These are phyloP conservation scores for Pristiophorus japonicus DNA, from an alignment of 2,113 vertebrate species.

Conservation along the genomic window DNA sequence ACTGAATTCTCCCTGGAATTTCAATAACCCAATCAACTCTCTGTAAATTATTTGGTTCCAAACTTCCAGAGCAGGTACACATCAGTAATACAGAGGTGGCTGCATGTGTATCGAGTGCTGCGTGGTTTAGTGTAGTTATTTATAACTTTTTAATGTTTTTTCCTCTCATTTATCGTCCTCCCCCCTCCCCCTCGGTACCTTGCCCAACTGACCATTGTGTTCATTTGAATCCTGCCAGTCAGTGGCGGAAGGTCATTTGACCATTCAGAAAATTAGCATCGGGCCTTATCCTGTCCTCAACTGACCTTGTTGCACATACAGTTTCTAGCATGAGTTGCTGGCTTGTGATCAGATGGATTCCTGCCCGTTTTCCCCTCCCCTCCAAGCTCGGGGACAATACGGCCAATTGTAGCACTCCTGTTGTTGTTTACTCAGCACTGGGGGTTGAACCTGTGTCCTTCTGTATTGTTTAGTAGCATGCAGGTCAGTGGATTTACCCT, in stretches of 20 bases:
- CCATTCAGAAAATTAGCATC: background rate
- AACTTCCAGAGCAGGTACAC: slow-evolving; percentile 30
- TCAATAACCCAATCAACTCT: slow-evolving; percentile 29
- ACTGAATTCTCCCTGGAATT: slow-evolving; percentile 19
- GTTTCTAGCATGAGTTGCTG: background rate
- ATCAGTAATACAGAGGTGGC: background rate
- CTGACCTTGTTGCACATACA: background rate
- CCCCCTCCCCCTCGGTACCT: background rate
- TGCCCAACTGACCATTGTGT: background rate
- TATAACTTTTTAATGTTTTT: background rate
- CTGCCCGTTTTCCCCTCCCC: background rate
- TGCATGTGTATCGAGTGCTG: background rate
- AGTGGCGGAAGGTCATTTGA: background rate
- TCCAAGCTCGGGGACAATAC: background rate
- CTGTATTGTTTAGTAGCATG: background rate
- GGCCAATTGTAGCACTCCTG: background rate
- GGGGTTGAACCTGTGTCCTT: background rate
- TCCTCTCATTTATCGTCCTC: background rate
- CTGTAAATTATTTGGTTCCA: slow-evolving; percentile 20
- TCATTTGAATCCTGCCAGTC: background rate
- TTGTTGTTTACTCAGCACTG: slow-evolving; percentile 4
- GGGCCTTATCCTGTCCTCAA: background rate
- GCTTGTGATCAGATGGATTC: background rate
- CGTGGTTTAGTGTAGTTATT: background rate
- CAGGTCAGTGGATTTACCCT: background rate